Percentiles rank a stretch among this genome's conserved stretches.
These are phyloP conservation scores for Patiria pectinifera DNA, from an alignment of 53 echinoderm and acorn worm species.

Conservation along the genomic window DNA sequence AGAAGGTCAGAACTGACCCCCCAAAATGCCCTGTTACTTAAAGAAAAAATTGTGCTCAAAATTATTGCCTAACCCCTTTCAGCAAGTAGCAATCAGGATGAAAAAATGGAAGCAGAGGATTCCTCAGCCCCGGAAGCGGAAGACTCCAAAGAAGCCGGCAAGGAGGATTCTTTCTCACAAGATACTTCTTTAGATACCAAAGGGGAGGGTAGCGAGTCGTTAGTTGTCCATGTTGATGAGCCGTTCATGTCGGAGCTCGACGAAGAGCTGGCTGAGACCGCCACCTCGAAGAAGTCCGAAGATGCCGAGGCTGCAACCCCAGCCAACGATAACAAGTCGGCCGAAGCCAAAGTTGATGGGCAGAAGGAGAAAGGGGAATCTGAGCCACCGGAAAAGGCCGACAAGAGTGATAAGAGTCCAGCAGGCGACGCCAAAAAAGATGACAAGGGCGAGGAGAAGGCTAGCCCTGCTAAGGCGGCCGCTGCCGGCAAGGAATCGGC, in stretches of 20 bases:
- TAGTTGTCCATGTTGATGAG: constrained; percentile 98
- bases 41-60: constrained; percentile 43
- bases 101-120: constrained; percentile 51
- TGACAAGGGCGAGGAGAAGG: constrained; percentile 72
- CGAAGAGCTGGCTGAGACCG: constrained; percentile 79
- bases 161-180: constrained; percentile 19
- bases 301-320: constrained; percentile 53
- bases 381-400: constrained; percentile 72
- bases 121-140: constrained; percentile 57
- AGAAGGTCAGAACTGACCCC: constrained; percentile 10
- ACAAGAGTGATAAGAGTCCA: constrained; percentile 33
- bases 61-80: constrained; percentile 72
- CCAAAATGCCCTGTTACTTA: constrained; percentile 24
- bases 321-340: constrained; percentile 51
- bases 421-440: constrained; percentile 64
- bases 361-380: constrained; percentile 79
- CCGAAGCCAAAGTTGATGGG: constrained; percentile 34
- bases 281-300: constrained; percentile 51
- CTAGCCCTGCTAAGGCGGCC: constrained; percentile 56
- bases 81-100: constrained; percentile 75
- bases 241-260: constrained; percentile 92
- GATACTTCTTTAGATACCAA: constrained; percentile 53
- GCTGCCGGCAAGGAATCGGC: constrained; percentile 63
- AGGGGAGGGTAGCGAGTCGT: constrained; percentile 85
- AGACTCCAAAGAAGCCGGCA: constrained; percentile 58